Conservation (phyloP, 2,888 invertebrate species). For the Prenolepis imparis region DNA sequence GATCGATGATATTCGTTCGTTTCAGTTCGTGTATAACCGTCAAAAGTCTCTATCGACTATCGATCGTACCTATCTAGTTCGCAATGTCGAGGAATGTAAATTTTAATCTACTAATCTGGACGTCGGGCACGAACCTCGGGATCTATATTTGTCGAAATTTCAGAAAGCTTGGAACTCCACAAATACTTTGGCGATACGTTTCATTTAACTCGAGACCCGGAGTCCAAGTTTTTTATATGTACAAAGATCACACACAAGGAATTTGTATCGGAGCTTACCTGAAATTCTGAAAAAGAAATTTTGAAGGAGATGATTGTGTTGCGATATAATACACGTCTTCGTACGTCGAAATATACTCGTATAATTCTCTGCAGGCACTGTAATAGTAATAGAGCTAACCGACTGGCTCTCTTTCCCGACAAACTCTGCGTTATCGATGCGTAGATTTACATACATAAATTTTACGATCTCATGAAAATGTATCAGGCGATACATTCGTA, state of each 20-base stretch:
- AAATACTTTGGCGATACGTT: not conserved
- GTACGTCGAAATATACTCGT: not conserved
- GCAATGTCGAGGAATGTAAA: not conserved
- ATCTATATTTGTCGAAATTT: not conserved
- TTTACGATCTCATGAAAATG: conserved; percentile 59
- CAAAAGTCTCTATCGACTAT: not conserved
- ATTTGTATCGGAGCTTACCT: conserved; percentile 18
- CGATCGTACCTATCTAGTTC: not conserved
- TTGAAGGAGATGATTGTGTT: not conserved
- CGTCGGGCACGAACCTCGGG: not conserved
- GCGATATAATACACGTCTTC: not conserved
- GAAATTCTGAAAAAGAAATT: not conserved
- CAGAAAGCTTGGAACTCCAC: too few relatives aligned
- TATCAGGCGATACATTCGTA: not conserved
- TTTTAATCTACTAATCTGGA: conserved; percentile 7
- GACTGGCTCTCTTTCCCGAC: not conserved
- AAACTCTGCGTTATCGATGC: too few relatives aligned
- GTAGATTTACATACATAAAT: not conserved
- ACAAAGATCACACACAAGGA: not conserved
- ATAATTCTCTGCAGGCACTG: not conserved
- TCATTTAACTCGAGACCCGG: not conserved
- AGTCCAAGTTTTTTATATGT: not conserved
- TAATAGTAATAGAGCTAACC: not conserved
- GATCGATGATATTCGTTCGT: not conserved
- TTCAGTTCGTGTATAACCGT: not conserved